Percentiles rank a stretch among this genome's conserved stretches.
Conservation (phyloP, 1,140 invertebrate genomes). For the Diplogasteroides magnus region DNA sequence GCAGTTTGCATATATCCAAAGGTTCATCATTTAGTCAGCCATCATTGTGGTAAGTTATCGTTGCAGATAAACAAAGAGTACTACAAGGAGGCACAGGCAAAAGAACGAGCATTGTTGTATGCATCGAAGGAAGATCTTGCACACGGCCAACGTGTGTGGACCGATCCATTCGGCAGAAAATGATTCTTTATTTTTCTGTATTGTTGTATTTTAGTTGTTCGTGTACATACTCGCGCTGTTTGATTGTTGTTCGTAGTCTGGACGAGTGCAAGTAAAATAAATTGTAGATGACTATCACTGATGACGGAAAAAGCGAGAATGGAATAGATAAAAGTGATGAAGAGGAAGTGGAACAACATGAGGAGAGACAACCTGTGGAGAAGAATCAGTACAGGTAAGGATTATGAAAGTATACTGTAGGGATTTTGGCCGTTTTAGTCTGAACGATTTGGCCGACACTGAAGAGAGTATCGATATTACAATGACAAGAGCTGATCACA, state of each 20-base stretch:
- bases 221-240: not conserved
- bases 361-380: constrained; percentile 2
- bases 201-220: not conserved
- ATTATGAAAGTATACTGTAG: not conserved
- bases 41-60: not conserved
- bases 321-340: not conserved
- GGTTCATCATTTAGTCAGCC: constrained; percentile 3
- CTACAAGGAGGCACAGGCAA: constrained; percentile 27
- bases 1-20: constrained; percentile 30
- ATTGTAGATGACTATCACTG: no score
- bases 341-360: not conserved
- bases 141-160: constrained; percentile 24
- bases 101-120: constrained; percentile 22
- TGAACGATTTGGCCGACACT: constrained; percentile 6
- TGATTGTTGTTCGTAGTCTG: no score
- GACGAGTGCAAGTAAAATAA: no score
- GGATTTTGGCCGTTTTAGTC: not conserved
- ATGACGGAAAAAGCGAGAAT: no score
- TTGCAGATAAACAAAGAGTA: constrained; percentile 15
- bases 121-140: constrained; percentile 28
- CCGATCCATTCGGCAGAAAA: constrained; percentile 33
- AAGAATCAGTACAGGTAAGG: constrained; percentile 14
- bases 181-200: not conserved
- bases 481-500: constrained; percentile 19
- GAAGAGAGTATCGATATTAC: constrained; percentile 25